Percentiles rank a stretch among this genome's conserved stretches.
Conservation (phyloP, 2,113 vertebrate genomes). For the Cynocephalus volans region DNA sequence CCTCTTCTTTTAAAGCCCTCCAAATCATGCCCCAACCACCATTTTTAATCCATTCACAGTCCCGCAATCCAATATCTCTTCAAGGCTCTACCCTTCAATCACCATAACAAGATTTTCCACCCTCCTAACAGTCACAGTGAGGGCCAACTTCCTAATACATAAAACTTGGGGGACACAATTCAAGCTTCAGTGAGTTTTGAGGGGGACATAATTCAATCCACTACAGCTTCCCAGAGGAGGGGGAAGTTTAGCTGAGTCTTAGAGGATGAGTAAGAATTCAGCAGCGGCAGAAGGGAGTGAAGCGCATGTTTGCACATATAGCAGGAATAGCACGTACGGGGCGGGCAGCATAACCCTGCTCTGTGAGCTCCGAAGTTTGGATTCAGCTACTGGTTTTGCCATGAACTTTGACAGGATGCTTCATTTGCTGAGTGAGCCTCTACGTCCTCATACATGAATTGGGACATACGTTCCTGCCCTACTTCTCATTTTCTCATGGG, state of each 20-base stretch:
- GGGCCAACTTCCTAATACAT: too few species aligned
- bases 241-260: neutral
- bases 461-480: neutral
- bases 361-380: neutral
- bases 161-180: too few species aligned
- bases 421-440: neutral
- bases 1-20: too few species aligned
- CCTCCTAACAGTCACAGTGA: too few species aligned
- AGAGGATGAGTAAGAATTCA: neutral
- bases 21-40: too few species aligned
- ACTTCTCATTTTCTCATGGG: neutral
- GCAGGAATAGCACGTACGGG: neutral
- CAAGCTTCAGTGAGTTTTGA: too few species aligned
- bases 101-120: too few species aligned
- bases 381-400: conserved; percentile 5
- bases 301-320: neutral
- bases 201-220: too few species aligned
- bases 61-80: too few species aligned
- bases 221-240: neutral
- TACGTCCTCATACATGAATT: neutral
- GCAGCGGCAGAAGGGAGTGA: neutral
- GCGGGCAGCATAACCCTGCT: neutral
- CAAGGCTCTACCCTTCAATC: too few species aligned
- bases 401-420: neutral
- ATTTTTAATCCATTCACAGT: too few species aligned